A percentile compares a stretch with the other conserved stretches of the same genome.
These are phyloP conservation scores for Sialis fuliginosa DNA, from an alignment of 2,888 invertebrate species.

Conservation along the genomic window DNA sequence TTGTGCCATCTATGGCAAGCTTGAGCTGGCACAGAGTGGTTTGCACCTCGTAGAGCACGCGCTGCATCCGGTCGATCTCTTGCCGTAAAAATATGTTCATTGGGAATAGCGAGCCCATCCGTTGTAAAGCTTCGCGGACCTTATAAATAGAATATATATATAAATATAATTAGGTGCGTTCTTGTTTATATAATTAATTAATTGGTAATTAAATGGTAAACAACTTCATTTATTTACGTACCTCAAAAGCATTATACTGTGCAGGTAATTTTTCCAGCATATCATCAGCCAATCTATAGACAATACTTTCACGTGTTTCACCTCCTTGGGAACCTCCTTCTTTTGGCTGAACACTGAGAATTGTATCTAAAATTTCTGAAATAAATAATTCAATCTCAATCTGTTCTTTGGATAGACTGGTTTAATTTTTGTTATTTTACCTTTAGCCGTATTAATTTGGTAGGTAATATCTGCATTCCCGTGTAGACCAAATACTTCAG, in stretches of 20 bases:
- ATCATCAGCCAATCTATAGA: slow-evolving; percentile 81
- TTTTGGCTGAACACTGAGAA: slow-evolving; percentile 92
- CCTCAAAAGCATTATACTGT: slow-evolving; percentile 79
- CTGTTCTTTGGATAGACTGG: not conserved
- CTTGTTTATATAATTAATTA: too few relatives aligned
- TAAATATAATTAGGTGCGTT: too few relatives aligned
- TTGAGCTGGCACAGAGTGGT: slow-evolving; percentile 75
- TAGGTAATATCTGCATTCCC: slow-evolving; percentile 94
- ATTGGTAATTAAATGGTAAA: too few relatives aligned
- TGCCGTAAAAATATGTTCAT: slow-evolving; percentile 89
- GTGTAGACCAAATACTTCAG: slow-evolving; percentile 93
- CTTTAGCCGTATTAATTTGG: slow-evolving; percentile 90
- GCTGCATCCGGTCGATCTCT: slow-evolving; percentile 70
- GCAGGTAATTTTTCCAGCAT: slow-evolving; percentile 76
- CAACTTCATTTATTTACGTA: not conserved
- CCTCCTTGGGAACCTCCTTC: slow-evolving; percentile 83
- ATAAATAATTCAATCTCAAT: not conserved
- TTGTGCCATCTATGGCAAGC: slow-evolving; percentile 91
- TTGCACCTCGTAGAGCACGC: slow-evolving; percentile 62
- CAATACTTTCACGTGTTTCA: slow-evolving; percentile 83
- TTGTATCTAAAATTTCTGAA: slow-evolving; percentile 70
- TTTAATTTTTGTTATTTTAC: slow-evolving; percentile 18
- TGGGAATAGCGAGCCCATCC: slow-evolving; percentile 84
- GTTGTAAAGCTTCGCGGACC: slow-evolving; percentile 63
- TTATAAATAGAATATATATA: not conserved